phyloP scores from a whole-genome alignment of 2,797 vertebrate species.

The Synanceia verrucosa region DNA sequence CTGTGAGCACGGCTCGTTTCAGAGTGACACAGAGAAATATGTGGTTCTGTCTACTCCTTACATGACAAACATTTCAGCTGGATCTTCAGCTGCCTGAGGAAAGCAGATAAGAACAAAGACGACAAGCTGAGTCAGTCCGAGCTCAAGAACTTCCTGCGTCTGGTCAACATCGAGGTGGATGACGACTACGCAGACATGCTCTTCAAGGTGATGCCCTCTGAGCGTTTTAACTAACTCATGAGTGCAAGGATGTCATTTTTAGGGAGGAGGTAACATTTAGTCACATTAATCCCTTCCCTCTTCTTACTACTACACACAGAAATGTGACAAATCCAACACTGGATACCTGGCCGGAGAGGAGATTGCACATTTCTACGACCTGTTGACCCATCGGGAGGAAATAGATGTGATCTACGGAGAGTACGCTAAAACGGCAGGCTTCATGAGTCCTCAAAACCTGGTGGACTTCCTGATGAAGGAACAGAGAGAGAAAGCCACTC shows the following conservation, averaged over 20 bases:
- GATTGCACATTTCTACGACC: conserved; percentile 91
- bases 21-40: not conserved
- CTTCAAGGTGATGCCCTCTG: conserved; percentile 85
- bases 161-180: conserved; percentile 91
- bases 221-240: not conserved
- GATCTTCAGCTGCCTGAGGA: conserved; percentile 92
- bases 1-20: not conserved
- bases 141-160: conserved; percentile 89
- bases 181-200: conserved; percentile 88
- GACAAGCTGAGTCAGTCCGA: conserved; percentile 92
- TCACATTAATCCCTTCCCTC: not conserved
- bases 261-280: not conserved
- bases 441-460: conserved; percentile 87
- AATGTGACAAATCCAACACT: conserved; percentile 91
- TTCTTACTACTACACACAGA: conserved; percentile 67
- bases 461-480: conserved; percentile 86
- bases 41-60: conserved; percentile 76
- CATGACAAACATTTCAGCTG: conserved; percentile 84
- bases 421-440: conserved; percentile 77
- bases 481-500: conserved; percentile 83
- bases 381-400: conserved; percentile 90
- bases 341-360: conserved; percentile 89
- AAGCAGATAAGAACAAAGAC: conserved; percentile 95
- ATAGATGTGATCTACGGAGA: conserved; percentile 85
- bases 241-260: not conserved